Base-by-base conservation (phyloP, 2,113 vertebrate species). In the Merops nubicus region DNA sequence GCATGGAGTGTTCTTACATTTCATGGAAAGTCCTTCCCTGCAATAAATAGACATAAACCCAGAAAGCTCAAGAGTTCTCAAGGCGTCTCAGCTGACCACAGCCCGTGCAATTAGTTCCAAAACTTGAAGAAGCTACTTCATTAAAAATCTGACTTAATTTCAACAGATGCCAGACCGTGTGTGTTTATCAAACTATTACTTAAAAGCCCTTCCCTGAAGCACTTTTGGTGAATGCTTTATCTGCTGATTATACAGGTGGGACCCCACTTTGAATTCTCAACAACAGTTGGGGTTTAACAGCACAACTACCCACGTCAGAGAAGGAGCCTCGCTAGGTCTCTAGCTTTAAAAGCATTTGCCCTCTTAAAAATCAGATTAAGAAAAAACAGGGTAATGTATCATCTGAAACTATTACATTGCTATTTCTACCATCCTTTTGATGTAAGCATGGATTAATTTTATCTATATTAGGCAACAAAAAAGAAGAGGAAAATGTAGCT, bases 81-180 rank as follows among this genome's bases (percentile, higher is more conserved):
- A 81, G 91, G 85, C 11, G 0, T 67, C 83, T 83, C 60, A 60
- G 79, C 86, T 81, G 83, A 80, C 76, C 76, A 43, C 80, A 94
- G 48, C 60, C 82, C 85, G 50, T 54, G 60, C 76, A 70, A 11
- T 75, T 74, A 78, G 60, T 75, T 94, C 92, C 86, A 81, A 92
- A 86, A 47, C 56, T 28, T 60, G 51, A 70, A 81, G 62, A 60
- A 92, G 76, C 43, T 34, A 51, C 76, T 93, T 93, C 69, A 74
- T 94, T 91, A 86, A 85, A 65, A 94, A 64, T 64, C 73, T 93
- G 90, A 94, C 83, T 92, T 74, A 50, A 88, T 94, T 88, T 89
- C 88, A 84, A 43, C 2, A 93, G 86, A 85, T 78, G 73, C 73
- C 92, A 91, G 85, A 88, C 59, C 12, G 0, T 18, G 22, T 10